Percentiles rank a stretch among this genome's conserved stretches.
phyloP scores from a whole-genome alignment of 2,888 invertebrate genomes.

The Spialia ferax region DNA sequence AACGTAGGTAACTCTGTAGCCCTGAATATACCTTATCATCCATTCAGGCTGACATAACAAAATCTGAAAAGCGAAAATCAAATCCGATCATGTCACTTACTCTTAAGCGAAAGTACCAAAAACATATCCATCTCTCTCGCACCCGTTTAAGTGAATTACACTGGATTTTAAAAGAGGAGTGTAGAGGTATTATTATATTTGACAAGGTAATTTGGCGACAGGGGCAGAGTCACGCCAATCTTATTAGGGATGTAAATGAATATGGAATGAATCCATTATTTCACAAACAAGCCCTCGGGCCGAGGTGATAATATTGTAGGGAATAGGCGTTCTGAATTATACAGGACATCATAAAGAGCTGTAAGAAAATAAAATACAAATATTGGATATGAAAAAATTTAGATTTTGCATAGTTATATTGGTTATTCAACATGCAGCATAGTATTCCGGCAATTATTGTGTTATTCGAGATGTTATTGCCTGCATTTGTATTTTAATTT shows the following conservation, averaged over 20 bases:
- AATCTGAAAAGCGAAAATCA: constrained; percentile 76
- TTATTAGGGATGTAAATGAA: constrained; percentile 85
- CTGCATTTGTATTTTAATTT: too few relatives aligned
- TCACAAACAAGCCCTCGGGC: constrained; percentile 76
- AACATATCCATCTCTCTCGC: constrained; percentile 55
- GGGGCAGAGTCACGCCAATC: constrained; percentile 75
- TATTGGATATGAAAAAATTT: too few relatives aligned
- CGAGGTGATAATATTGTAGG: constrained; percentile 73
- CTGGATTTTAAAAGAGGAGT: constrained; percentile 54
- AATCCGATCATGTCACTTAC: constrained; percentile 73
- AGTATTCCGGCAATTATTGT: too few relatives aligned
- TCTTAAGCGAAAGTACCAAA: constrained; percentile 52
- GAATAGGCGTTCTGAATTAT: constrained; percentile 57
- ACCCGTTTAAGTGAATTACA: constrained; percentile 54
- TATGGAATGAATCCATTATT: constrained; percentile 86
- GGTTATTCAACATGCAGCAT: too few relatives aligned
- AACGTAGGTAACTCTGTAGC: constrained; percentile 21
- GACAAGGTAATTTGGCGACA: constrained; percentile 78
- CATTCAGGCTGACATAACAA: constrained; percentile 66
- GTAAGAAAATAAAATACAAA: constrained; percentile 36
- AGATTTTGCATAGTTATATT: too few relatives aligned
- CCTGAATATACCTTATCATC: constrained; percentile 37
- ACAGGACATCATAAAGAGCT: constrained; percentile 57
- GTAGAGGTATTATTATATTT: constrained; percentile 74
- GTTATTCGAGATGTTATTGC: too few relatives aligned